Base-by-base conservation (phyloP, 1,140 invertebrate genomes). In the Eueides isabella region DNA sequence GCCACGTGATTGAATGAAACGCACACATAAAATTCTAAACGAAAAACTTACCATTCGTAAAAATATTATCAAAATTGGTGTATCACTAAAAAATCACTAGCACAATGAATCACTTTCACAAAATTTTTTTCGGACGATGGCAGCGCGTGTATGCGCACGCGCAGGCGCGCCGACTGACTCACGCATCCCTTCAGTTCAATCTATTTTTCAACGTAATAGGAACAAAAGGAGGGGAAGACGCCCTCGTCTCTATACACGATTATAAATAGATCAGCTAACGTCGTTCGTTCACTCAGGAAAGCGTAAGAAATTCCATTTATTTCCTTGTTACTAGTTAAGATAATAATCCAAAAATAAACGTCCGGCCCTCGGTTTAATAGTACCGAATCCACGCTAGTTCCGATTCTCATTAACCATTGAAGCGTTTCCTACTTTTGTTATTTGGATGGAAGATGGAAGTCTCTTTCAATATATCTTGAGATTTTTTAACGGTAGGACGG, bases 191-290 rank as follows among this genome's bases (percentile, higher is more conserved):
- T 83, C 85, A 72, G 74, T 48, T n/a, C 41, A 48, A 76, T 92
- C 90, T 92, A 92, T 92, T 92, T 92, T 90, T 87, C 84, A 86
- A 85, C 82, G 83, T 84, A 92, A 92, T 86, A 90, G 84, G 87
- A 92, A 92, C 90, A 92, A 92, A 92, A 92, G 86, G 86, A 89
- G 87, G 86, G 86, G 87, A 85, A 88, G 80, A 78, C 84, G 87
- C 89, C 88, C 90, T 91, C 85, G 72, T 79, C 74, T 61, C 70
- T 41, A 26, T 70, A 63, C 28, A 63, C 14, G 29, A 63, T 67
- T 84, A 89, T 77, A 85, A 87, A 84, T 90, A 87, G 85, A 81
- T 80, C 80, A 79, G 83, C 84, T 74, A 74, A 38, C 35, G 76
- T 77, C 74, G 62, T 89, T 89, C 88, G 87, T 90, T 90, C 86